Evolutionary conservation across 2,113 vertebrate species (phyloP).

Genomic region (Lagenorhynchus albirostris): DNA sequence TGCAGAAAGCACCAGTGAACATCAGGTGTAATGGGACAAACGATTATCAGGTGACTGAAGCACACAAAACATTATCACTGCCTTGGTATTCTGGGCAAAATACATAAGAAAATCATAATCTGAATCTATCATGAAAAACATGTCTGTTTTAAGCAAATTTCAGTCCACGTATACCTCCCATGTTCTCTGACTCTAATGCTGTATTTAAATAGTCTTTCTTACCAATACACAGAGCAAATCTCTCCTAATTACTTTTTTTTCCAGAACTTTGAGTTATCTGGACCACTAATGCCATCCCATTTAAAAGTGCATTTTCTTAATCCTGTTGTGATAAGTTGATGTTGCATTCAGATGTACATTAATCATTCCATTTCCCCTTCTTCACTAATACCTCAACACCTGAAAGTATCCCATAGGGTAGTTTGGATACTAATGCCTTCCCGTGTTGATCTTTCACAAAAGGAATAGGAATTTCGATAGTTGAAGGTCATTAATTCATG

Average conservation of each 20-base stretch:
- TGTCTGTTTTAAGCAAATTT: no score
- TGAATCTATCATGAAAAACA: no score
- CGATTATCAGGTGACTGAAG: no score
- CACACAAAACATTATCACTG: no score
- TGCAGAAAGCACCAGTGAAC: no score
- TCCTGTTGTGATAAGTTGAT: neutral
- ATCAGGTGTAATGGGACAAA: no score
- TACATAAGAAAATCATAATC: no score
- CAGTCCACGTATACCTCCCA: no score
- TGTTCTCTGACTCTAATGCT: no score
- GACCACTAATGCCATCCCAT: neutral
- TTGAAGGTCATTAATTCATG: neutral
- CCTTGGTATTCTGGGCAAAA: no score
- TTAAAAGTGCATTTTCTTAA: neutral
- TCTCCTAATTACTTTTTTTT: neutral
- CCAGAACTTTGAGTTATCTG: neutral
- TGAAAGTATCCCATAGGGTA: neutral
- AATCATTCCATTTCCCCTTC: neutral
- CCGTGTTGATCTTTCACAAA: neutral
- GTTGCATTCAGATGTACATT: neutral
- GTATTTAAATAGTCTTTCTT: no score
- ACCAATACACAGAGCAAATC: no score
- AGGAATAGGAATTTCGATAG: neutral
- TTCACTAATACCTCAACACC: neutral
- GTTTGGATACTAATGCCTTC: neutral